Conservation (phyloP, 2,797 vertebrate species). For the Adrianichthys oophorus region DNA sequence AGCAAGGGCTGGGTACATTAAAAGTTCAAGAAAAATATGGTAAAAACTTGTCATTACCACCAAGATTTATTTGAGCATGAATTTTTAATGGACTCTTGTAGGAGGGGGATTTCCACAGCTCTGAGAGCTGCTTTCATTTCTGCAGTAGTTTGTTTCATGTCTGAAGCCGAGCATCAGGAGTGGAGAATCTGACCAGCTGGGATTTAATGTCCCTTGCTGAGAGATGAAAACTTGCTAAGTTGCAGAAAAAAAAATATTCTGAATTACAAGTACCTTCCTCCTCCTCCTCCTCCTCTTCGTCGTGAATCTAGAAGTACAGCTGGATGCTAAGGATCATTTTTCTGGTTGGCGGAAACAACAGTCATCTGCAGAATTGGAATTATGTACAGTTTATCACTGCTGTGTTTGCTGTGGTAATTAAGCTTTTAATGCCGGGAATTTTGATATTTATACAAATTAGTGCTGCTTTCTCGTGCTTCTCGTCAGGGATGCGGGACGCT, state of each 20-base stretch:
- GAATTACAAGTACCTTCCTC: conserved; percentile 58
- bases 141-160: conserved; percentile 67
- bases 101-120: conserved; percentile 50
- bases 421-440: conserved; percentile 54
- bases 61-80: conserved; percentile 65
- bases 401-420: conserved; percentile 56
- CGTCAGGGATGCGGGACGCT: conserved; percentile 51
- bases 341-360: conserved; percentile 45
- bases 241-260: conserved; percentile 61
- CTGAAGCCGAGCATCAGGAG: conserved; percentile 60
- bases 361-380: conserved; percentile 42
- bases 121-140: conserved; percentile 63
- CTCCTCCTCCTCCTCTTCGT: conserved; percentile 12
- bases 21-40: conserved; percentile 72
- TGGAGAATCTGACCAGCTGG: conserved; percentile 67
- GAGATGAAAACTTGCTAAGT: conserved; percentile 74
- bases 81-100: conserved; percentile 73
- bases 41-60: conserved; percentile 67
- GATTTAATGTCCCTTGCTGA: conserved; percentile 69
- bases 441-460: conserved; percentile 63
- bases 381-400: conserved; percentile 47
- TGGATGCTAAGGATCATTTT: conserved; percentile 63
- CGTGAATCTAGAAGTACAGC: conserved; percentile 57
- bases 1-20: conserved; percentile 58
- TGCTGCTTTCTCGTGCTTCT: conserved; percentile 14